Evolutionary conservation across 2,797 vertebrate genomes (phyloP), one percentile per base, ranked within the genome.

Genomic region (Lepilemur ruficaudatus): DNA sequence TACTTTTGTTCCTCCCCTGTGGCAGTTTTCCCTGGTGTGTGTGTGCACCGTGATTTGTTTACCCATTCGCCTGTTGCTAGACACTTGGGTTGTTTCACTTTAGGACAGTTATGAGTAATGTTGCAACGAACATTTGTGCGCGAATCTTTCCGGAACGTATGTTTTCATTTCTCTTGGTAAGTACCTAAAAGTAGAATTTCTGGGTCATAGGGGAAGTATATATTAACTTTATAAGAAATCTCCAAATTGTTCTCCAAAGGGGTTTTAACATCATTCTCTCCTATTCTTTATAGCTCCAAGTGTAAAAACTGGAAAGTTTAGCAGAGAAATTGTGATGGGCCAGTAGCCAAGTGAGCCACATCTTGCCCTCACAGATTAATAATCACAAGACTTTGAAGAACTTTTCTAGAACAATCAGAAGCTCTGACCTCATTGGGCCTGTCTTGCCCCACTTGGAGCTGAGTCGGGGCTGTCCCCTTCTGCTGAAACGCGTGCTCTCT

Each of bases 181-280:
- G 28, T 32, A 55, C 23, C 13, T 9, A 23, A 9, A 41, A 50
- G n/a, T 5, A 35, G 32, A 2, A 50, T 43, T 48, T 46, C 80
- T n/a, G 67, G n/a, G 38, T n/a, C 18, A 7, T 5, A 7, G 57
- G 12, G 14, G 17, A 65, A 7, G 22, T 12, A 18, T 23, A 7
- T 28, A 22, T 23, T 79, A 32, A 83, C 76, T 35, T 92, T 35
- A 65, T n/a, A 41, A 89, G 78, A 91, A 91, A 57, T 13, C 4
- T 48, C 50, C 46, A 28, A 14, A 92, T 32, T n/a, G 13, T 48
- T 43, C 48, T 55, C 67, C 38, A 17, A 76, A 43, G 4, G 70
- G 43, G 38, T 43, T 28, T 9, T 46, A 25, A 30, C 25, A 13
- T 46, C 7, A 7, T 84, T 59, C 63, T 76, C 8, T 80, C n/a